Evolutionary conservation across 2,797 vertebrate genomes (phyloP).

Genomic region (Muraenolepis orangiensis): DNA sequence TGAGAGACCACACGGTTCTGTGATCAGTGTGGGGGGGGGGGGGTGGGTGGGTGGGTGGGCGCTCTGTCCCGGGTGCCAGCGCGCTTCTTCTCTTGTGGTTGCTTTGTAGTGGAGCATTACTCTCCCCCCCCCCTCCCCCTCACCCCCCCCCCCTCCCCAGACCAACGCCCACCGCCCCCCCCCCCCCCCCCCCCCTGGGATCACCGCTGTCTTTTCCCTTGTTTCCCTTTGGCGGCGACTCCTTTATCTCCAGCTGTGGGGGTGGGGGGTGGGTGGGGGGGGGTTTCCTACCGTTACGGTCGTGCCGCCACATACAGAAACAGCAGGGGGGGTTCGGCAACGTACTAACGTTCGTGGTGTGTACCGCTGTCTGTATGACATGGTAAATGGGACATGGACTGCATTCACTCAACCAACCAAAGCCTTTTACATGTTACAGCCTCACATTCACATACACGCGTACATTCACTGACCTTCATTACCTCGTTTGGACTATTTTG

Average conservation of each 20-base stretch:
- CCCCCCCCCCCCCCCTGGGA: neutral
- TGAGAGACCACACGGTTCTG: slow-evolving; percentile 55
- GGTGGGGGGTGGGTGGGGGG: too few relatives aligned
- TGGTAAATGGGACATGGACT: too few relatives aligned
- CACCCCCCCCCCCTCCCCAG: neutral
- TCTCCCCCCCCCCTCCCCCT: slow-evolving; percentile 22
- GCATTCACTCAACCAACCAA: too few relatives aligned
- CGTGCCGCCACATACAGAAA: too few relatives aligned
- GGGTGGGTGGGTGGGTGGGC: slow-evolving; percentile 46
- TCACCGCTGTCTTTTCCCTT: neutral
- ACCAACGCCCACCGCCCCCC: neutral
- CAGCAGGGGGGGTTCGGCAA: too few relatives aligned
- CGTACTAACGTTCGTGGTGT: too few relatives aligned
- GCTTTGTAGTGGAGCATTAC: slow-evolving; percentile 57
- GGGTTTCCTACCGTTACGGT: neutral
- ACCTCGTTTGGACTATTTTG: neutral
- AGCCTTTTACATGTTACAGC: too few relatives aligned
- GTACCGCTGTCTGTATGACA: too few relatives aligned
- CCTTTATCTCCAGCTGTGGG: neutral
- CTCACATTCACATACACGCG: too few relatives aligned
- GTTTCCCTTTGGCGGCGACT: neutral
- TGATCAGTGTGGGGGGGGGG: slow-evolving; percentile 52
- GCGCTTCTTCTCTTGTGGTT: slow-evolving; percentile 69
- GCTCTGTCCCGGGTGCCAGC: slow-evolving; percentile 49
- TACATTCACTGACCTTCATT: too few relatives aligned